Base-by-base conservation (phyloP, 2,888 invertebrate genomes). In the Pachycephus smyrnensis region DNA sequence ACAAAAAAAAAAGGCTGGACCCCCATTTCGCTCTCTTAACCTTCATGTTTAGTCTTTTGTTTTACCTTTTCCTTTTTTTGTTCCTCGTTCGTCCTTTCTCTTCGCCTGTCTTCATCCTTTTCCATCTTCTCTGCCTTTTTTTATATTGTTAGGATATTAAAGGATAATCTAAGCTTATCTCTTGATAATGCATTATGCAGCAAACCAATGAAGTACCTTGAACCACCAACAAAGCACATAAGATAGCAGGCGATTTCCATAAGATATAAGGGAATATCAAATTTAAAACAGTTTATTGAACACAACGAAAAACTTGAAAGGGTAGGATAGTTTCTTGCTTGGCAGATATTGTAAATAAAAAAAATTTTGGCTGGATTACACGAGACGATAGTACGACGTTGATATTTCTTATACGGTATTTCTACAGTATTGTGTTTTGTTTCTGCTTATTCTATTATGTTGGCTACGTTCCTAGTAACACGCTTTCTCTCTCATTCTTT, bases 331-430 rank as follows among this genome's bases (percentile, higher is more conserved):
- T 35, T 36, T 15, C 33, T 15, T 68, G 73, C n/a, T 23, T 0
- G 23, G 71, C 73, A 77, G 37, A 76, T 80, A 75, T 81, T 80
- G 78, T 81, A 86, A 87, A 85, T 81, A 83, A 86, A 86, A 85
- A 84, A 78, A 76, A 82, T 77, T 74, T 76, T 76, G 84, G 69
- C 68, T 77, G 12, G 68, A 82, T 81, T 78, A 81, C 73, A 73
- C 76, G 80, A 78, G 76, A 82, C 84, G 82, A 77, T 82, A 83
- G 80, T 85, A 83, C 78, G 78, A 82, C 79, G 81, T 73, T 69
- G 75, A 35, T 69, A 35, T 12, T 36, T 35, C 36, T 74, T 30
- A 33, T 36, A 74, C 32, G 9, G 36, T 73, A 73, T 30, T 6
- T 73, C 33, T 36, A 73, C 74, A 36, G 55, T 74, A 74, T 35